Evolutionary conservation across 2,888 invertebrate species (phyloP), one percentile per base, ranked within the genome.

Genomic region (Panzeria rudis): DNA sequence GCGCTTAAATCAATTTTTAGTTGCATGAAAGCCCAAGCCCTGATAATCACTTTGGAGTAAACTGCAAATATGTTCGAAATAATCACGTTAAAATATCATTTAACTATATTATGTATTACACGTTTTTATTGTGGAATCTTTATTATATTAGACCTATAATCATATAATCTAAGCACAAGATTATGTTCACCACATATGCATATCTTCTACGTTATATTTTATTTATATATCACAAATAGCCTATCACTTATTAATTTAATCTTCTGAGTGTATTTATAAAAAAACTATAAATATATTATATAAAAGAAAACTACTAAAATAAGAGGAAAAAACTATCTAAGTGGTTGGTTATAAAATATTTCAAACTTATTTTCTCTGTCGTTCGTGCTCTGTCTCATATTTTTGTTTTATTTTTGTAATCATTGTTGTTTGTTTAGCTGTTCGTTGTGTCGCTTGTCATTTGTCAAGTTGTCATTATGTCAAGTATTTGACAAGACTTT

Each of bases 391-490:
- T 81, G 61, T 81, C 59, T 71, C 44, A 71, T 44, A 47, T 71
- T 71, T 75, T 54, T 54, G 29, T 56, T 66, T 32, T 56, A 56
- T 9, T 29, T 68, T 17, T 9, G 52, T 32, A 52, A 20, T 62
- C 71, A 15, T 41, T 71, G 32, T 52, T 69, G 50, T 59, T 78
- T 29, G 50, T 38, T 35, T 32, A 41, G 50, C 62, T 82, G 54
- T 73, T 62, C 47, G 54, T 75, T 72, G 59, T 79, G 80, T 80
- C 71, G 80, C 84, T 66, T 84, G 72, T 84, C 81, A 84, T 81
- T 84, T 84, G 84, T 84, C 84, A 84, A 69, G 77, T 81, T 84
- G 84, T 83, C 83, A 83, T 61, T 79, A 79, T 83, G 83, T 84
- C 84, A 84, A 77, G 81, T 29, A 77, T 73, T 73, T 84, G 84